Percentiles rank a stretch among this genome's conserved stretches.
Evolutionary conservation across 2,113 vertebrate genomes (phyloP).

Genomic region (Labeo catla): DNA sequence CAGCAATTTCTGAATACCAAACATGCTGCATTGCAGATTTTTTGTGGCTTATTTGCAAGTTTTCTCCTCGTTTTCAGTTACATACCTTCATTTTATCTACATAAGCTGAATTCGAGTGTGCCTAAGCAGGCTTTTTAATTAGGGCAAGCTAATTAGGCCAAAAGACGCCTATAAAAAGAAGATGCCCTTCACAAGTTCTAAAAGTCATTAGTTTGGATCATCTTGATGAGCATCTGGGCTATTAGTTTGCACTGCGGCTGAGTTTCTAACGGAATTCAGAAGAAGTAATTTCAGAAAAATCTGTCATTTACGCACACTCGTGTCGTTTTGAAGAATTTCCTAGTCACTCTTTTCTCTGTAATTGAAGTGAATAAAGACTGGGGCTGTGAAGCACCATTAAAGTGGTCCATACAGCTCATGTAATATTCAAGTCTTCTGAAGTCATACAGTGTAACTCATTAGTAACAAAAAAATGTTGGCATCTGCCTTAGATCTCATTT

Average conservation of each 20-base stretch:
- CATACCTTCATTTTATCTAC: neutral
- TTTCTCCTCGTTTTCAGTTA: neutral
- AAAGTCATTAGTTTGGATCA: constrained; percentile 20
- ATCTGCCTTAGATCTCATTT: neutral
- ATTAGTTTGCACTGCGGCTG: neutral
- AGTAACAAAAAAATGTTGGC: neutral
- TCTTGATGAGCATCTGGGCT: constrained; percentile 17
- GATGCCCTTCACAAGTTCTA: constrained; percentile 7
- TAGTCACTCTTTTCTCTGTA: neutral
- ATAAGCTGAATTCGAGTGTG: neutral
- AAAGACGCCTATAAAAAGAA: constrained; percentile 14
- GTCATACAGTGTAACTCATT: neutral
- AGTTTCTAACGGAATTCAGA: neutral
- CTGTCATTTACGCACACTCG: neutral
- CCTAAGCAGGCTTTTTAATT: neutral
- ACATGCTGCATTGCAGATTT: constrained; percentile 30
- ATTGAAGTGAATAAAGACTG: neutral
- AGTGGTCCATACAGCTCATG: neutral
- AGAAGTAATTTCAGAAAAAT: neutral
- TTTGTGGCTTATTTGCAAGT: neutral
- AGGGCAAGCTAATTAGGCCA: constrained; percentile 1
- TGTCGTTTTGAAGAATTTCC: neutral
- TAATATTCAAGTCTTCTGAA: neutral
- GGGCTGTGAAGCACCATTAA: neutral
- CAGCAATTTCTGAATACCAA: constrained; percentile 22